phyloP scores from a whole-genome alignment of 2,888 invertebrate genomes.

The Automeris io region DNA sequence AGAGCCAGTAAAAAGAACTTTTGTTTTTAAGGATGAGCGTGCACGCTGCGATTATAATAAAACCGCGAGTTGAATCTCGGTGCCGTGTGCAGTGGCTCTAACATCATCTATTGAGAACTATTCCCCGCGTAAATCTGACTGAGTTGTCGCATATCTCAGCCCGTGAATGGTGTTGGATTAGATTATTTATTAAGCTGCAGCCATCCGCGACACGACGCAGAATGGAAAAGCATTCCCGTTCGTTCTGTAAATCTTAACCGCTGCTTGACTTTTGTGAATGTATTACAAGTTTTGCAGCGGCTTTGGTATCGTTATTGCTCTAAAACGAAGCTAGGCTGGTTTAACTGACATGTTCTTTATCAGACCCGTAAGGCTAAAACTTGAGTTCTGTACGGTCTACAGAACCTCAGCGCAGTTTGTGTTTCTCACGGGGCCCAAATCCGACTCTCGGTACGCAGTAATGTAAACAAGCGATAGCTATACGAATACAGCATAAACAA shows the following conservation, averaged over 20 bases:
- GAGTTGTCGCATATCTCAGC: slow-evolving; percentile 8
- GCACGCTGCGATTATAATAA: too few relatives aligned
- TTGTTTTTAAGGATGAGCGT: too few relatives aligned
- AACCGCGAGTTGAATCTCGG: too few relatives aligned
- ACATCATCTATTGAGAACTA: slow-evolving; percentile 1
- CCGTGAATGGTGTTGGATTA: slow-evolving; percentile 9
- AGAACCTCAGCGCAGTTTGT: too few relatives aligned
- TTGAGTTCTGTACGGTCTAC: too few relatives aligned
- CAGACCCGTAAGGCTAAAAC: too few relatives aligned
- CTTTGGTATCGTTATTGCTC: neutral
- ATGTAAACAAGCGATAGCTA: too few relatives aligned
- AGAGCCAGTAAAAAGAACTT: too few relatives aligned
- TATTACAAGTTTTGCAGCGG: neutral
- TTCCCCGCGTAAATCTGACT: slow-evolving; percentile 2
- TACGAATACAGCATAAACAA: too few relatives aligned
- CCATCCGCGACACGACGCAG: slow-evolving; percentile 2
- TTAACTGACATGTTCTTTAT: neutral
- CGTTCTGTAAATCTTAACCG: slow-evolving; percentile 3
- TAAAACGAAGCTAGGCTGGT: neutral
- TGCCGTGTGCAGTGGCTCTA: neutral
- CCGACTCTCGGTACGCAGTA: too few relatives aligned
- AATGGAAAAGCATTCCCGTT: slow-evolving; percentile 1
- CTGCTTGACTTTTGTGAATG: slow-evolving; percentile 1
- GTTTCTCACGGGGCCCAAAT: too few relatives aligned
- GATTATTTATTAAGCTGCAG: slow-evolving; percentile 7